A percentile compares a stretch with the other conserved stretches of the same genome.
These are phyloP conservation scores for Lytechinus pictus DNA, from an alignment of 35 echinoderm and acorn worm genomes.

Conservation along the genomic window DNA sequence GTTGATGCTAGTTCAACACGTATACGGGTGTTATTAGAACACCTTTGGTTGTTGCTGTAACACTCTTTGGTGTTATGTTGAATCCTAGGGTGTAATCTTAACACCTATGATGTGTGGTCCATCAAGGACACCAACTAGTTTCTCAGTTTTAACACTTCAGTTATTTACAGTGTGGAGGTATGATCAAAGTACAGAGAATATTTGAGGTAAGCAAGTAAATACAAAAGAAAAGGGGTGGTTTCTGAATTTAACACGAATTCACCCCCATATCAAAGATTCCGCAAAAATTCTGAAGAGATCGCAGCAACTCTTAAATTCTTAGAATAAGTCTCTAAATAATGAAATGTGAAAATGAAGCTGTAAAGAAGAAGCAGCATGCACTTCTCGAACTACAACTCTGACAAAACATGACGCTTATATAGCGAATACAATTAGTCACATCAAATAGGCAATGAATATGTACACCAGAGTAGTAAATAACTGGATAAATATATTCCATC, in stretches of 20 bases:
- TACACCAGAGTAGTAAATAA: not conserved
- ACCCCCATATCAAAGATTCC: not conserved
- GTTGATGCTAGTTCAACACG: too few relatives aligned
- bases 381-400: not conserved
- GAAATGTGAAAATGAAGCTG: not conserved
- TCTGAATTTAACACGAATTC: not conserved
- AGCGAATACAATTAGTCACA: not conserved
- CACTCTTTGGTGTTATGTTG: too few relatives aligned
- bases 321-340: not conserved
- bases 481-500: constrained; percentile 4
- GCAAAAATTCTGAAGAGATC: not conserved
- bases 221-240: not conserved
- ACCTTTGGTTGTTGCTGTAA: too few relatives aligned
- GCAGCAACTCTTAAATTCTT: not conserved
- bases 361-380: not conserved
- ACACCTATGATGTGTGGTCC: too few relatives aligned
- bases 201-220: too few relatives aligned
- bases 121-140: too few relatives aligned
- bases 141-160: too few relatives aligned
- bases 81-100: too few relatives aligned
- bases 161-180: too few relatives aligned
- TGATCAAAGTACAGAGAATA: too few relatives aligned
- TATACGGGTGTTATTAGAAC: too few relatives aligned
- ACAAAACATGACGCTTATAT: not conserved
- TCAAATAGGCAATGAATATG: not conserved